Evolutionary conservation across 2,888 invertebrate genomes (phyloP).

Genomic region (Lydus trimaculatus): DNA sequence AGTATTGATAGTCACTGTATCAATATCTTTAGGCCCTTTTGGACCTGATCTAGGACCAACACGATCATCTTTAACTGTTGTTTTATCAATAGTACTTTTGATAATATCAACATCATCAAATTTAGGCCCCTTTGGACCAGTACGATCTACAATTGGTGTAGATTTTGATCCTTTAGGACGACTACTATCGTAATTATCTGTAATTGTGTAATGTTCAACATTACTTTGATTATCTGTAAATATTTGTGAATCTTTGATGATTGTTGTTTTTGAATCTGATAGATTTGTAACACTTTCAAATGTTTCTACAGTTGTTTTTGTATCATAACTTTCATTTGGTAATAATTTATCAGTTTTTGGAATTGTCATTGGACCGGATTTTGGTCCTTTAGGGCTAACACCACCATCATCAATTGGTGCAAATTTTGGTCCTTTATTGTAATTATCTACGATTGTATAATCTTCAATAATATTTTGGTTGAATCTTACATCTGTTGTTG

Average conservation of each 20-base stretch:
- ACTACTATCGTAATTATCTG: constrained; percentile 37
- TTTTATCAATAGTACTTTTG: background rate
- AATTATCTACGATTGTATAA: too few species aligned
- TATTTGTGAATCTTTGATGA: constrained; percentile 17
- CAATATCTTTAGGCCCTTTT: constrained; percentile 3
- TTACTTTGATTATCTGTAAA: constrained; percentile 34
- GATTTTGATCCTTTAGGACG: constrained; percentile 35
- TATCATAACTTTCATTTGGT: constrained; percentile 24
- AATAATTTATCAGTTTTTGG: constrained; percentile 4
- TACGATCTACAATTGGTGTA: constrained; percentile 24
- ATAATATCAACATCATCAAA: constrained; percentile 14
- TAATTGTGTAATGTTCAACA: constrained; percentile 46
- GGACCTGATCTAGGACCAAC: background rate
- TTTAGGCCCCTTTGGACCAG: background rate
- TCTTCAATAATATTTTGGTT: background rate
- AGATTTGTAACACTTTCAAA: constrained; percentile 43
- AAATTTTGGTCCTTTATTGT: constrained; percentile 9
- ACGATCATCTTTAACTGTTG: background rate
- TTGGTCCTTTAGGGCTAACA: constrained; percentile 11
- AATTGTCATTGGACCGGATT: constrained; percentile 5
- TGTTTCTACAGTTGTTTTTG: constrained; percentile 44
- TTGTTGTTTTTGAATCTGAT: constrained; percentile 38
- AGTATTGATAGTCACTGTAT: constrained; percentile 36
- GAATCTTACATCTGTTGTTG: background rate
- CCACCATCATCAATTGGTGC: background rate